Base-by-base conservation (phyloP, 2,113 vertebrate species). In the Ammodytes dubius region DNA sequence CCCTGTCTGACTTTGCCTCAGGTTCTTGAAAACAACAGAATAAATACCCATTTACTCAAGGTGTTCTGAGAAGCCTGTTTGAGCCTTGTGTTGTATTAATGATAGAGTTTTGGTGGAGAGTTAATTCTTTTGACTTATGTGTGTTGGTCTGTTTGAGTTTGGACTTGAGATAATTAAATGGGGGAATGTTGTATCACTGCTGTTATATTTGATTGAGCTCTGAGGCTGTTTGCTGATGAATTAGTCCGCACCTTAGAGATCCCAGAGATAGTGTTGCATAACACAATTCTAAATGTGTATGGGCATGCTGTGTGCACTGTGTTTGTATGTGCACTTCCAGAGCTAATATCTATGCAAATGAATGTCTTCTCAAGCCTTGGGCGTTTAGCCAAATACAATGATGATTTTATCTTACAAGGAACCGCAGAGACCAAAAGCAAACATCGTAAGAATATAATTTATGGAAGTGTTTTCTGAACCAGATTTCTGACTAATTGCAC, bases 221-320 rank as follows among this genome's bases (percentile, higher is more conserved):
- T 68, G 46, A 78, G 84, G 37, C 39, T 76, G 73, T 83, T 89
- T 84, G 74, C 40, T 57, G 78, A 83, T 61, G 72, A 64, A 77
- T 86, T 76, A 76, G 39, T 75, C 11, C 46, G 57, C 57, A 67
- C 65, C 74, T 79, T 79, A 77, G 35, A 80, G 58, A 80, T 58
- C 46, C 45, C 59, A 63, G 79, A 74, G 74, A 74, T 58, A 61
- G 72, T 17, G 6, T 84, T 85, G n/a, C 73, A 57, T 85, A 81
- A 90, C 82, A 70, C 52, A 68, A 2, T 4, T 84, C 70, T 61
- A 45, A 77, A 47, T 40, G 43, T 72, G 43, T 64, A 82, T 40
- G 40, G 63, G 45, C 66, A 50, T 53, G 3, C 5, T 69, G 47
- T 69, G 47, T 17, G 13, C 9, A 77, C 50, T 37, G 42, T 13